Conservation (phyloP, 2,113 vertebrate genomes). For the Myanophis thanlyinensis region DNA sequence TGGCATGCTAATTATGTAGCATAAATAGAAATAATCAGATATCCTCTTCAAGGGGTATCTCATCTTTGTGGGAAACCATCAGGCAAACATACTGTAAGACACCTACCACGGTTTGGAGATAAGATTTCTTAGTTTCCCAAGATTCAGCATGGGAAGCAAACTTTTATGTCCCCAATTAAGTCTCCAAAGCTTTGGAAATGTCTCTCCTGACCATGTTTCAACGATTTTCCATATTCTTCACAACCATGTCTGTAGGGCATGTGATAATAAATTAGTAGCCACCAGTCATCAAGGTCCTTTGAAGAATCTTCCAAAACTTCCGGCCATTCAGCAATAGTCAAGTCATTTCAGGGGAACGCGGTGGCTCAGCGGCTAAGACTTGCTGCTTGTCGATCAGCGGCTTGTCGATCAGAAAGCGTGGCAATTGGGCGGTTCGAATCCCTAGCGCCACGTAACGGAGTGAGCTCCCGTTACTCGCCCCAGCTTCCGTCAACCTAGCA, state of each 20-base stretch:
- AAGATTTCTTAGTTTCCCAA: neutral
- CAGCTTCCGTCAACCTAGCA: no score
- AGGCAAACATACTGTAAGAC: neutral
- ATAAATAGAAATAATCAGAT: neutral
- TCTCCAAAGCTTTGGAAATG: neutral
- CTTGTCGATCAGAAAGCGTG: no score
- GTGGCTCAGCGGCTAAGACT: no score
- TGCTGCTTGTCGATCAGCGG: no score
- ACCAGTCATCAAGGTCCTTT: neutral
- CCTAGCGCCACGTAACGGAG: no score
- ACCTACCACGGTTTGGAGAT: neutral
- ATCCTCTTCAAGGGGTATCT: neutral
- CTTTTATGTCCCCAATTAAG: neutral
- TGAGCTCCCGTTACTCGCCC: no score
- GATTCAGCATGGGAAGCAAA: neutral
- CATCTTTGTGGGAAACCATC: neutral
- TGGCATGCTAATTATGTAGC: neutral
- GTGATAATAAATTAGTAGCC: neutral
- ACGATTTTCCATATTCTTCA: neutral
- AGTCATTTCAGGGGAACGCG: no score
- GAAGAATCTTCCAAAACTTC: neutral
- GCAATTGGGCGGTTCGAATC: no score
- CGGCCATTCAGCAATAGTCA: neutral
- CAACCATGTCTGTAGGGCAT: neutral
- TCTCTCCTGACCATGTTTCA: neutral